A percentile compares a stretch with the other conserved stretches of the same genome.
These are phyloP conservation scores for Urocolius indicus DNA, from an alignment of 2,113 vertebrate genomes.

Conservation along the genomic window DNA sequence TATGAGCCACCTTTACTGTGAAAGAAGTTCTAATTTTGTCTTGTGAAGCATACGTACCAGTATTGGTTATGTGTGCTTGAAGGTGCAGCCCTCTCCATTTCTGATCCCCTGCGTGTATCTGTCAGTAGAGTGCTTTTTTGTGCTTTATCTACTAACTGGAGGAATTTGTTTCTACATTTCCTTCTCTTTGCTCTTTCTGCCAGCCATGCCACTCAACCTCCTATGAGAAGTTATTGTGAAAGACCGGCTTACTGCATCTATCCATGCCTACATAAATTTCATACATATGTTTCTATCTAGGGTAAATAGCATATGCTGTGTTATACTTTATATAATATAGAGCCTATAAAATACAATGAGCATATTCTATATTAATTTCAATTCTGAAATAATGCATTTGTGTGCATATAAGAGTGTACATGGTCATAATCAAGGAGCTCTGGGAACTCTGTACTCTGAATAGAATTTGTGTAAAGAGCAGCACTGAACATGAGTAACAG, in stretches of 20 bases:
- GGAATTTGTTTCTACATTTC: not conserved
- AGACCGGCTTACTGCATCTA: not conserved
- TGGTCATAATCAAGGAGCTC: not conserved
- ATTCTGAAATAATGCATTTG: not conserved
- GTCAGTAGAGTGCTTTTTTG: not conserved
- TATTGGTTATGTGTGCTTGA: not conserved
- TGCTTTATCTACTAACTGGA: not conserved
- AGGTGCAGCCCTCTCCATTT: not conserved
- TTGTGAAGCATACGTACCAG: not conserved
- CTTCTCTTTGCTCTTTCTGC: not conserved
- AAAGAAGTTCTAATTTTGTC: not conserved
- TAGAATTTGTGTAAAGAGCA: not conserved
- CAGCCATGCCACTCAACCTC: not conserved
- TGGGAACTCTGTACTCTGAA: not conserved
- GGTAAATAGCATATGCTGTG: not conserved
- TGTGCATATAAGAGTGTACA: not conserved
- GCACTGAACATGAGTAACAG: not conserved
- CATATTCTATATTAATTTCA: not conserved
- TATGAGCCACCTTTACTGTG: not conserved
- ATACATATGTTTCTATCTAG: rapidly evolving
- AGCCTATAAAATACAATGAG: not conserved
- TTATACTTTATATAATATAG: not conserved
- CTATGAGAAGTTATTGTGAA: not conserved
- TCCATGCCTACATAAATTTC: not conserved
- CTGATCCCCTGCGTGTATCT: not conserved